Conservation (phyloP, 2,797 vertebrate genomes). For the Pelobates cultripes region DNA sequence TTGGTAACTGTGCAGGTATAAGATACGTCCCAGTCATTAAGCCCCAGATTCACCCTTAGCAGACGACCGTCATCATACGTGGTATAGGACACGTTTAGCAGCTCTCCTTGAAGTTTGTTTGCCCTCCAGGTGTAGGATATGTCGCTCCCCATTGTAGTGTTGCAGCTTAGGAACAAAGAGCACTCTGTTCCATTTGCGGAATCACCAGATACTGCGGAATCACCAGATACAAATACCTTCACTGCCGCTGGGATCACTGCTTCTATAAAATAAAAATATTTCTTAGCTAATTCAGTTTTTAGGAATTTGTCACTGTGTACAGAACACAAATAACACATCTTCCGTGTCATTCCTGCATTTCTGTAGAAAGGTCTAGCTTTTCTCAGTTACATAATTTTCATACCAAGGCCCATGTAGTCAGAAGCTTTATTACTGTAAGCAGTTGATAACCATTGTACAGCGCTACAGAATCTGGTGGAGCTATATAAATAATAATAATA, state of each 20-base stretch:
- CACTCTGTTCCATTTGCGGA: slow-evolving; percentile 40
- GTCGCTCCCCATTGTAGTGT: slow-evolving; percentile 52
- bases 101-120: not conserved
- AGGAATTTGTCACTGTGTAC: too few relatives aligned
- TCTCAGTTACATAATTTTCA: too few relatives aligned
- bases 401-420: too few relatives aligned
- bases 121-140: slow-evolving; percentile 63
- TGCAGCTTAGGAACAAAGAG: slow-evolving; percentile 61
- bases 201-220: too few relatives aligned
- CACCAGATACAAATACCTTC: slow-evolving; percentile 58
- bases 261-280: slow-evolving; percentile 48
- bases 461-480: too few relatives aligned
- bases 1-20: slow-evolving; percentile 64
- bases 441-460: too few relatives aligned
- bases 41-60: slow-evolving; percentile 51
- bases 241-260: slow-evolving; percentile 57
- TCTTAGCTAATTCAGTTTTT: too few relatives aligned
- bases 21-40: slow-evolving; percentile 22
- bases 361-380: too few relatives aligned
- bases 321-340: too few relatives aligned
- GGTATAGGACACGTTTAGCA: not conserved
- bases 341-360: too few relatives aligned
- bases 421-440: too few relatives aligned
- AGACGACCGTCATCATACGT: slow-evolving; percentile 44
- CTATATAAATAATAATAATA: too few relatives aligned